phyloP scores from a whole-genome alignment of 1,140 invertebrate genomes.

The Diorhabda elongata region DNA sequence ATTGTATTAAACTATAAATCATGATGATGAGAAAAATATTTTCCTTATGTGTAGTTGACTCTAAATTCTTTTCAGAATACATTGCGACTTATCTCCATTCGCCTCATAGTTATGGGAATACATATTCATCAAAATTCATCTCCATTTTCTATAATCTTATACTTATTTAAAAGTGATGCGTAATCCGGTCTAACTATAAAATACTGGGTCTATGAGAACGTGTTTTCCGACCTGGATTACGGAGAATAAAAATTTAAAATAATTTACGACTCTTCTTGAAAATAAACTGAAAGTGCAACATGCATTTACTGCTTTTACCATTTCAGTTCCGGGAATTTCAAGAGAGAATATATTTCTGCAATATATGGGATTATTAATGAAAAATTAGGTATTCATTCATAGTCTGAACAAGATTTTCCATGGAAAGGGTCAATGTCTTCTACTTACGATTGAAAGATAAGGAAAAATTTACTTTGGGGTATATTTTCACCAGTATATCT shows the following conservation, averaged over 20 bases:
- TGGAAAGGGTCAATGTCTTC: background rate
- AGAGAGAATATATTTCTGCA: too few species aligned
- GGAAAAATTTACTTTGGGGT: background rate
- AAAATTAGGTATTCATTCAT: background rate
- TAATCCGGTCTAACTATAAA: too few species aligned
- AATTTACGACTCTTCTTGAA: background rate
- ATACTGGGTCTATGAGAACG: background rate
- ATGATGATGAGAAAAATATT: too few species aligned
- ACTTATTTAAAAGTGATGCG: too few species aligned
- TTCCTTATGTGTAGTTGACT: too few species aligned
- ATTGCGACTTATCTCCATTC: too few species aligned
- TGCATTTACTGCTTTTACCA: background rate
- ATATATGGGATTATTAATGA: background rate
- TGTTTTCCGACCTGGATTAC: background rate
- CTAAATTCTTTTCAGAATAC: too few species aligned
- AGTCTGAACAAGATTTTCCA: background rate
- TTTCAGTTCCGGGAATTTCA: background rate
- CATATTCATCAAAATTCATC: too few species aligned
- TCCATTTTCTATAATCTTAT: too few species aligned
- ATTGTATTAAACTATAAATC: too few species aligned
- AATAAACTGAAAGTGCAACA: background rate
- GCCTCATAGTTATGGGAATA: too few species aligned
- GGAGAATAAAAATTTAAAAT: constrained; percentile 7
- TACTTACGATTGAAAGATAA: too few species aligned
- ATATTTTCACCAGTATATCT: background rate